A percentile compares a stretch with the other conserved stretches of the same genome.
Evolutionary conservation across 2,113 vertebrate genomes (phyloP).

Genomic region (Gobio gobio): DNA sequence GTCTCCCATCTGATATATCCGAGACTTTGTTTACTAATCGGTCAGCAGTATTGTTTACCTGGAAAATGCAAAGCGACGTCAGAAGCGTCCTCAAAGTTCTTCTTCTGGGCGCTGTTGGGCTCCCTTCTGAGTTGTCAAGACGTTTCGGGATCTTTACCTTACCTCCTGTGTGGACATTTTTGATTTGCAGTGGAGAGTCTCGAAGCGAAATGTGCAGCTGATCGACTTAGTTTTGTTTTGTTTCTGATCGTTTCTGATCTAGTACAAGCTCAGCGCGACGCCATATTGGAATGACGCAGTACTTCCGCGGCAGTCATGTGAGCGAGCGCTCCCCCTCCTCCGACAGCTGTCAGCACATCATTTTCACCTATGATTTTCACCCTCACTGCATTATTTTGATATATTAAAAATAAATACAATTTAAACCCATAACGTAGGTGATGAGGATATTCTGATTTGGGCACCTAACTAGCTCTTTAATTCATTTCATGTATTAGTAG

Average conservation of each 20-base stretch:
- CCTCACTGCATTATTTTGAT: not conserved
- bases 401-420: not conserved
- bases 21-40: not conserved
- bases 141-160: not conserved
- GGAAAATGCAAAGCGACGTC: slow-evolving; percentile 19
- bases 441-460: not conserved
- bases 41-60: slow-evolving; percentile 50
- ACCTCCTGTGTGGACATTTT: slow-evolving; percentile 33
- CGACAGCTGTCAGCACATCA: not conserved
- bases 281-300: slow-evolving; percentile 49
- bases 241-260: slow-evolving; percentile 15
- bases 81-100: not conserved
- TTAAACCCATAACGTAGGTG: not conserved
- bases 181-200: not conserved
- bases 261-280: slow-evolving; percentile 19
- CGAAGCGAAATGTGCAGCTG: not conserved
- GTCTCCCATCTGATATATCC: not conserved
- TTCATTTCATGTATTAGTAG: not conserved
- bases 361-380: not conserved
- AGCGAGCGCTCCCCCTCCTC: not conserved
- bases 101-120: not conserved
- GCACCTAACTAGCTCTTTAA: not conserved
- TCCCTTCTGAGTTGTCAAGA: not conserved
- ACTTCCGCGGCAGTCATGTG: slow-evolving; percentile 16
- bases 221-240: not conserved